Evolutionary conservation across 2,113 vertebrate genomes (phyloP), one percentile per base, ranked within the genome.

Genomic region (Pedetes capensis): DNA sequence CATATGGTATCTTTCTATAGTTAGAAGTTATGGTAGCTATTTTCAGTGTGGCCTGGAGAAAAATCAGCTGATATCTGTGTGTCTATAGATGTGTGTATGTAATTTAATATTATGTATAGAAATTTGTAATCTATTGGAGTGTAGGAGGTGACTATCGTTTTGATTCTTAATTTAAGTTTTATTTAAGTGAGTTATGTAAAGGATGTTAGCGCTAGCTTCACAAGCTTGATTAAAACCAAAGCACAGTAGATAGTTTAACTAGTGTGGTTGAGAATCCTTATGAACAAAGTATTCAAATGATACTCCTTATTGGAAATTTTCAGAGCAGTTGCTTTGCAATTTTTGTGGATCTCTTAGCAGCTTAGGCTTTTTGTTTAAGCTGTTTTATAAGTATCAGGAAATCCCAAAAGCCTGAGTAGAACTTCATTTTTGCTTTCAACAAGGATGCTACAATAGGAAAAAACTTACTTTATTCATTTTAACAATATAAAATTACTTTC

Each of bases 291-390:
- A 51, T 34, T 66, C 32, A 76, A 51, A 80, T 72, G 10, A 16
- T 0, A 1, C 49, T 91, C 32, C 79, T 91, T 66, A 51, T 51
- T 95, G 68, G 37, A 79, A 82, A 66, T 92, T 95, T 66, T 72
- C 85, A 61, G 32, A 91, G 76, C 2, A 75, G 61, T 88, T 89
- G 69, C 84, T 93, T 95, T 89, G 88, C 4, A 7, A 39, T 96
- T 59, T 85, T 93, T 22, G 12, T 63, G 25, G 71, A n/a, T 95
- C 29, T 94, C 29, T 68, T 76, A 94, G 6, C 91, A 96, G 34
- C 71, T 82, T 69, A 93, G n/a, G 8, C 37, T 76, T 97, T 76
- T 85, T 97, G 95, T 97, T 68, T 95, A 75, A 91, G n/a, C 86
- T 68, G n/a, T 94, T 96, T 87, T 27, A 37, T 82, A 87, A 88